Evolutionary conservation across 2,113 vertebrate species (phyloP), one percentile per base, ranked within the genome.

Genomic region (Nanger granti): DNA sequence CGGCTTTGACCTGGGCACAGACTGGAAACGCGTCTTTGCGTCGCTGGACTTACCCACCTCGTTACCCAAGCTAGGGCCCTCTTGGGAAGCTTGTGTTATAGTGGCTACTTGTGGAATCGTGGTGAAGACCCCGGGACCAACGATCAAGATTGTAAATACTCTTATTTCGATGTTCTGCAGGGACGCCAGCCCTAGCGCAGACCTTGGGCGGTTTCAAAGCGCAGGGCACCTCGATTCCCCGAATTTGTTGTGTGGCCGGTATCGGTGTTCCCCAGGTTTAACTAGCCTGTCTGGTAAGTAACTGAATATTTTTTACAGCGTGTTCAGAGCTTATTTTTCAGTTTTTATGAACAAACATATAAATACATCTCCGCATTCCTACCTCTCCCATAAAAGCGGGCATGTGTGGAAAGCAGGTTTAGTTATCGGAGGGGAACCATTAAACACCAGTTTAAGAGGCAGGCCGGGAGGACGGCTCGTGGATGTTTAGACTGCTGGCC

Each of bases 291-390:
- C 93, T 44, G 98, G 99, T 99, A 98, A 99, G 99, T 99, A 99
- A 99, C 98, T 18, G 93, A 98, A 97, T 98, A 96, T 98, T 98
- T 99, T 98, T 98, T 98, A 98, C 97, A 96, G 98, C 98, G 88
- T 98, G 97, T 98, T 98, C 96, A 4, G 93, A 98, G 91, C 97
- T 98, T 98, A 98, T 98, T 98, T 99, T 98, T 97, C 93, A 97
- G 60, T 97, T 98, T 98, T 98, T 98, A 93, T 93, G 98, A 98
- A 98, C 97, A 98, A 98, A 99, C 96, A 79, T 92, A 97, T 97
- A 98, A 98, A 94, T 96, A 98, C 96, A 98, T 98, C 94, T 62
- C 94, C 60, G 76, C 97, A 82, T 98, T 98, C 98, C 95, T 97
- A 49, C 87, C 92, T 98, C 96, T 89, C 95, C 97, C 97, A 95